A percentile compares a stretch with the other conserved stretches of the same genome.
Conservation (phyloP, 2,888 invertebrate species). For the Carpatolechia fugitivella region DNA sequence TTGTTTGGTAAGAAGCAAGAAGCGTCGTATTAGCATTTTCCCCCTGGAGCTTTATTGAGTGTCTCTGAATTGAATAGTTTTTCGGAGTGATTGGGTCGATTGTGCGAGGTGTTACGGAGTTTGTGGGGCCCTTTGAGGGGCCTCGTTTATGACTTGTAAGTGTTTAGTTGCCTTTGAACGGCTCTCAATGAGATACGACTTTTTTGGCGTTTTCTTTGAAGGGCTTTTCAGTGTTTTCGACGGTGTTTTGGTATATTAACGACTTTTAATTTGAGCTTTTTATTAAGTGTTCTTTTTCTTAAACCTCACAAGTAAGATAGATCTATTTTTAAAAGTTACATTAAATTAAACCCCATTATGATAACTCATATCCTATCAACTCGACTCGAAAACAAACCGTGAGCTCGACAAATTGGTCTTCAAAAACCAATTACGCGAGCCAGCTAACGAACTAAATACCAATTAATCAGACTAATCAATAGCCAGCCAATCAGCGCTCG, state of each 20-base stretch:
- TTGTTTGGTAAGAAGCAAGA: constrained; percentile 71
- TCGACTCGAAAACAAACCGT: constrained; percentile 1
- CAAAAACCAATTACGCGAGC: constrained; percentile 39
- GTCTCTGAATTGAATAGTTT: constrained; percentile 51
- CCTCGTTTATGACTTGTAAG: constrained; percentile 31
- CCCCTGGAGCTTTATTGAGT: constrained; percentile 59
- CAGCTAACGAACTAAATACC: constrained; percentile 48
- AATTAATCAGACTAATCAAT: constrained; percentile 66
- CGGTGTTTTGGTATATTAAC: background rate
- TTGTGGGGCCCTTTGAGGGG: constrained; percentile 49
- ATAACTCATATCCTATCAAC: background rate
- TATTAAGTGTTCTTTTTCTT: too few species aligned
- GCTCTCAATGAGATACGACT: constrained; percentile 22
- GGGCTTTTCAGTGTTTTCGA: background rate
- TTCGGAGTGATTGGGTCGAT: constrained; percentile 73
- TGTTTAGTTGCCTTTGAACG: constrained; percentile 33
- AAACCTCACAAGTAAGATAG: too few species aligned
- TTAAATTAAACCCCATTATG: too few species aligned
- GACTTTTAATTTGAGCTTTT: background rate
- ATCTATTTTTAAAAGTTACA: too few species aligned
- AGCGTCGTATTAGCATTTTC: constrained; percentile 71
- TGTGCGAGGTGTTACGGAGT: constrained; percentile 59
- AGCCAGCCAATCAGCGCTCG: constrained; percentile 53
- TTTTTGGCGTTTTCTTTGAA: constrained; percentile 12
- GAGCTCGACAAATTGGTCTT: constrained; percentile 8